phyloP scores from a whole-genome alignment of 1,140 invertebrate species.

The Oreohelix idahoensis region DNA sequence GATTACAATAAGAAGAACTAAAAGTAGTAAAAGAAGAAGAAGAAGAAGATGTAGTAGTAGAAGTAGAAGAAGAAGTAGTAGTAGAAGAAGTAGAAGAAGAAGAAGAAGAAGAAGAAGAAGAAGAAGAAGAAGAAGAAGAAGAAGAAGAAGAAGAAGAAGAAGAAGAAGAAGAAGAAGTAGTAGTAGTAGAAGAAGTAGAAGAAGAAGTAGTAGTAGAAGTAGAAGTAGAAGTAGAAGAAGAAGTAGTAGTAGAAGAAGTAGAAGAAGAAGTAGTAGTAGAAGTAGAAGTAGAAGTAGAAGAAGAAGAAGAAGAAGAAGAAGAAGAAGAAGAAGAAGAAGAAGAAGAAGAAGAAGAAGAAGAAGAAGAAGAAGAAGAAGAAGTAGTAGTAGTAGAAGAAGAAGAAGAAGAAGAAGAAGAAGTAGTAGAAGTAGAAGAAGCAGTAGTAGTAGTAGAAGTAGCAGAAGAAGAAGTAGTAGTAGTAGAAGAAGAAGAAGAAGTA shows the following conservation, averaged over 20 bases:
- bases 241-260: neutral
- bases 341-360: neutral
- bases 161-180: neutral
- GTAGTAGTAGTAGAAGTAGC: neutral
- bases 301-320: neutral
- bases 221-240: neutral
- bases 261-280: neutral
- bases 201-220: neutral
- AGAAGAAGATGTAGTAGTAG: constrained; percentile 1
- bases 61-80: neutral
- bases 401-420: neutral
- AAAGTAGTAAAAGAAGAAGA: neutral
- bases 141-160: neutral
- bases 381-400: neutral
- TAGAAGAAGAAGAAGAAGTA: neutral
- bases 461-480: neutral
- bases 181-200: neutral
- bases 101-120: neutral
- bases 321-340: neutral
- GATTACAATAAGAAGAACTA: neutral
- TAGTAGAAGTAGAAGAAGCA: neutral
- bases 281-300: neutral
- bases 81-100: neutral
- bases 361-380: neutral
- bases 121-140: neutral